Evolutionary conservation across 2,888 invertebrate genomes (phyloP), one percentile per base, ranked within the genome.

Genomic region (Carterocephalus palaemon): DNA sequence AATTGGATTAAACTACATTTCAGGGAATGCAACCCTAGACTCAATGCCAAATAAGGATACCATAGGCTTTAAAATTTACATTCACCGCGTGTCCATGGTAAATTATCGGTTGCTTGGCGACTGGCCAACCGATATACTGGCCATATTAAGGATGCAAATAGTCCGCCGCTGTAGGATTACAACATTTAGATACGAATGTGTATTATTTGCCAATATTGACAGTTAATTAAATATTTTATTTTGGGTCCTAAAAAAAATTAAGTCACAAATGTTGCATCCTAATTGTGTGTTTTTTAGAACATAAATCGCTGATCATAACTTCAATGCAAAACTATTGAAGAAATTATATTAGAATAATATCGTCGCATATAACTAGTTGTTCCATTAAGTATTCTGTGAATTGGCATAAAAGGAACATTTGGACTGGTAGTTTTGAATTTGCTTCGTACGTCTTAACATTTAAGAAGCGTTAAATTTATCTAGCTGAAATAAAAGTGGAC

Each of bases 401-500:
- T n/a, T n/a, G n/a, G n/a, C n/a, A n/a, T n/a, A 12, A 12, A 10
- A 5, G 5, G 12, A 6, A 12, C 4, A 2, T 24, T 24, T 24
- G 2, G 7, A 3, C 15, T 28, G 13, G 7, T 15, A 15, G n/a
- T n/a, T 12, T 26, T 26, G 13, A 15, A 28, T 12, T 22, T 29
- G 15, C 36, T 29, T 45, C 9, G 19, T 70, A 68, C 73, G 68
- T 75, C 65, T 65, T 75, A 71, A 66, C 64, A 67, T 74, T 74
- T 71, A 75, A 77, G 73, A 64, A 72, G 74, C 67, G 64, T 65
- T 67, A 70, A 73, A 79, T 80, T 72, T 80, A 79, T 80, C 70
- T 78, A 72, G 73, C 70, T 67, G 77, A 76, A 80, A 73, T 77
- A 77, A 78, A 75, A 70, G 72, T 60, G 62, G 70, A 64, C 65